phyloP scores from a whole-genome alignment of 2,113 vertebrate genomes.

The Benitochromis conjunctus region DNA sequence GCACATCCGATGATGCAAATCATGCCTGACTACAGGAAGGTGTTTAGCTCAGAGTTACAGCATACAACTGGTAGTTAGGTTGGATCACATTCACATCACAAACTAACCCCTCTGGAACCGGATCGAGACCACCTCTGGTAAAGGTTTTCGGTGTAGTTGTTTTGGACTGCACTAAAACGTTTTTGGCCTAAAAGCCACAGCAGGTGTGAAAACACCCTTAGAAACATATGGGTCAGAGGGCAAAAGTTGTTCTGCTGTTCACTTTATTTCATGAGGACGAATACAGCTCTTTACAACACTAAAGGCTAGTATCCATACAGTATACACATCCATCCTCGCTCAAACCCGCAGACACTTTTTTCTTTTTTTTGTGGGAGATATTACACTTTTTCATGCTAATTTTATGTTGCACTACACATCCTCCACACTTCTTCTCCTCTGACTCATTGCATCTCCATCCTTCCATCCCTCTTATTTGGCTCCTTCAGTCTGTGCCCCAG shows the following conservation, averaged over 20 bases:
- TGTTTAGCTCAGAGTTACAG: background rate
- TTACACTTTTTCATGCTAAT: background rate
- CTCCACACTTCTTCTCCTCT: background rate
- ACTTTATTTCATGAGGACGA: background rate
- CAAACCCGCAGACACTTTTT: background rate
- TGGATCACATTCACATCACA: background rate
- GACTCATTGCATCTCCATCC: constrained; percentile 4
- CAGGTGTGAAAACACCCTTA: background rate
- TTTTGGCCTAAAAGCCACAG: background rate
- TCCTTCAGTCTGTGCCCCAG: constrained; percentile 21
- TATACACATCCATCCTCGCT: background rate
- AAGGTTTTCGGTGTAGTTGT: background rate
- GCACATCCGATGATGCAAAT: background rate
- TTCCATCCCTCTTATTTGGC: constrained; percentile 1
- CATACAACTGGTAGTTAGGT: background rate
- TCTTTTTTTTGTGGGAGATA: background rate
- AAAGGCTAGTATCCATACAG: background rate
- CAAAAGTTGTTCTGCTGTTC: background rate
- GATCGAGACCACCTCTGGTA: background rate
- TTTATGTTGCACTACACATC: background rate
- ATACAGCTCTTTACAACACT: background rate
- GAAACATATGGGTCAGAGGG: background rate
- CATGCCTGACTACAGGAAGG: background rate
- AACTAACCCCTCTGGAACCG: background rate
- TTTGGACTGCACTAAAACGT: background rate